Conservation (phyloP, 1,140 invertebrate genomes). For the Bombus terrestris region DNA sequence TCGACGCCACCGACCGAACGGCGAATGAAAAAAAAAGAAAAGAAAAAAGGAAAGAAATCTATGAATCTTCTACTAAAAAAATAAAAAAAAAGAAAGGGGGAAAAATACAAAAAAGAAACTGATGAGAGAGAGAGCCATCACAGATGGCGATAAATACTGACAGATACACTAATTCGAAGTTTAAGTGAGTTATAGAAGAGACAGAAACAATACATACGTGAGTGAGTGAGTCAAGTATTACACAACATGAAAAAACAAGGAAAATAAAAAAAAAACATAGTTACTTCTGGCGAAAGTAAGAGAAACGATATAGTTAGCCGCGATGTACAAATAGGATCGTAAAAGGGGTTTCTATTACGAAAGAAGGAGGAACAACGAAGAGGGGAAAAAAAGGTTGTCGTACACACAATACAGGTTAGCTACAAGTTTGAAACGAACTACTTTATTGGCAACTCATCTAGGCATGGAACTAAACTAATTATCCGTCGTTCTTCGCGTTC, state of each 20-base stretch:
- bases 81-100: not conserved
- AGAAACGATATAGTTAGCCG: not conserved
- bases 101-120: conserved; percentile 26
- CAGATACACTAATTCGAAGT: not conserved
- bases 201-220: conserved; percentile 53
- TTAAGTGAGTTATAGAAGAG: conserved; percentile 25
- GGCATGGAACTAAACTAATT: conserved; percentile 80
- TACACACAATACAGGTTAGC: conserved; percentile 81
- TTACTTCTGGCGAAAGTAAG: conserved; percentile 45
- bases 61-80: not conserved
- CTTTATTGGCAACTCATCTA: conserved; percentile 83
- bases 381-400: conserved; percentile 6
- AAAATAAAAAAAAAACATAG: conserved; percentile 46
- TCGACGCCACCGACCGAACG: conserved; percentile 26
- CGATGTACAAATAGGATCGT: not conserved
- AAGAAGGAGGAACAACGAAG: not conserved
- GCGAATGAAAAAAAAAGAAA: not conserved
- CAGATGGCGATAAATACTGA: not conserved
- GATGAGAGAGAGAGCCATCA: conserved; percentile 23
- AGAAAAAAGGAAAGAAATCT: conserved; percentile 6
- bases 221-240: conserved; percentile 37
- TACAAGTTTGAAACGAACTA: conserved; percentile 82
- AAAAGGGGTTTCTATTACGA: not conserved
- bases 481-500: conserved; percentile 60
- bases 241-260: conserved; percentile 53